Conservation (phyloP, 2,888 invertebrate species). For the Cancer borealis region DNA sequence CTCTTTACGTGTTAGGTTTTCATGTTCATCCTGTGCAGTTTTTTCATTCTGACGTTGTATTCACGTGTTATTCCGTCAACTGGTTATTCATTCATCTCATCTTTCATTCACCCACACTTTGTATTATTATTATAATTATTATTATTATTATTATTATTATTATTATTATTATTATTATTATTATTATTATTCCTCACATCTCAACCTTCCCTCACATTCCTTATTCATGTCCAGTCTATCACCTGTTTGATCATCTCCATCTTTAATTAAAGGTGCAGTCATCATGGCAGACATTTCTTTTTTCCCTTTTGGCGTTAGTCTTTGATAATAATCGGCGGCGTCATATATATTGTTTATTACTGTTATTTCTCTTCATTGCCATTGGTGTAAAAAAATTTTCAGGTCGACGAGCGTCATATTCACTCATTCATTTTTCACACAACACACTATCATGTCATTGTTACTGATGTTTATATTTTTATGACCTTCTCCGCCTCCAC, state of each 20-base stretch:
- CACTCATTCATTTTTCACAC: background rate
- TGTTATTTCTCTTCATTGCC: background rate
- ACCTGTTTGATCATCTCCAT: background rate
- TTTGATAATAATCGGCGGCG: background rate
- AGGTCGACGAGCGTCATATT: background rate
- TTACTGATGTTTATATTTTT: background rate
- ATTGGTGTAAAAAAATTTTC: background rate
- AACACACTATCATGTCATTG: background rate
- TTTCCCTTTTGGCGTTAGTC: background rate
- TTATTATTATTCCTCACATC: background rate
- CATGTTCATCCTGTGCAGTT: background rate
- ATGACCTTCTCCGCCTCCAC: background rate
- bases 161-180: background rate
- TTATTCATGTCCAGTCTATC: background rate
- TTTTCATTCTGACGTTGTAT: background rate
- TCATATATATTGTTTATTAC: background rate
- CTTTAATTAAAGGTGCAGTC: background rate
- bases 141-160: background rate
- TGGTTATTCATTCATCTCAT: background rate
- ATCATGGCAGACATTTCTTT: background rate
- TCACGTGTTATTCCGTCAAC: background rate
- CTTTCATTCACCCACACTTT: background rate
- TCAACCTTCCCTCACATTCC: background rate
- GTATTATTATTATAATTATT: background rate
- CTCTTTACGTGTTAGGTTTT: background rate